Percentiles rank a stretch among this genome's conserved stretches.
Conservation (phyloP, 2,888 invertebrate species). For the Gymnoscelis rufifasciata region DNA sequence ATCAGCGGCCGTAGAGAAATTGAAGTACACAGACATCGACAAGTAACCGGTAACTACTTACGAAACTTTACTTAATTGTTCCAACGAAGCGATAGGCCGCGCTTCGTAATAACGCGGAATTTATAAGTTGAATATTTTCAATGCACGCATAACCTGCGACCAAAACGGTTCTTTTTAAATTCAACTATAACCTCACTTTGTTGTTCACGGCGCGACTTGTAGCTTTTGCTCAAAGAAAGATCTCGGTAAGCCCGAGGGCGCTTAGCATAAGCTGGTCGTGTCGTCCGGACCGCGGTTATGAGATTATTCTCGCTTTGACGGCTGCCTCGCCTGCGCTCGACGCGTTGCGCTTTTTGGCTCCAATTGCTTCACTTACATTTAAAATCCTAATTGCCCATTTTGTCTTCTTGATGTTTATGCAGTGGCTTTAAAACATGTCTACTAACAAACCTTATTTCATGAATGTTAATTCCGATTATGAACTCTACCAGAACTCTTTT, state of each 20-base stretch:
- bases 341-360: conserved; percentile 54
- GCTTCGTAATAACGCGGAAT: conserved; percentile 43
- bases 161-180: conserved; percentile 41
- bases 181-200: conserved; percentile 43
- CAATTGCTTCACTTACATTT: conserved; percentile 51
- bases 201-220: conserved; percentile 35
- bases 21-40: conserved; percentile 54
- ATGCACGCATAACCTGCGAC: conserved; percentile 49
- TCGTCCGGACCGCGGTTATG: conserved; percentile 66
- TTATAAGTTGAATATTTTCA: conserved; percentile 52
- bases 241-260: conserved; percentile 60
- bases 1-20: conserved; percentile 69
- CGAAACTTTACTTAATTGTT: conserved; percentile 69
- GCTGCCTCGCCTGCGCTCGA: conserved; percentile 48
- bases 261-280: conserved; percentile 60
- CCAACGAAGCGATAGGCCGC: conserved; percentile 38
- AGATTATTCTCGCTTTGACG: conserved; percentile 74
- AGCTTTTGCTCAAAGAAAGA: conserved; percentile 60
- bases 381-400: conserved; percentile 62
- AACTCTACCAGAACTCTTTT: too few relatives aligned
- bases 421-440: conserved; percentile 29
- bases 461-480: too few relatives aligned
- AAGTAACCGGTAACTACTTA: conserved; percentile 51
- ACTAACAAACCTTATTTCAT: conserved; percentile 6
- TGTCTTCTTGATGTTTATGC: conserved; percentile 42